Percentiles rank a stretch among this genome's conserved stretches.
phyloP scores from a whole-genome alignment of 2,113 vertebrate species.

The Osmerus mordax region DNA sequence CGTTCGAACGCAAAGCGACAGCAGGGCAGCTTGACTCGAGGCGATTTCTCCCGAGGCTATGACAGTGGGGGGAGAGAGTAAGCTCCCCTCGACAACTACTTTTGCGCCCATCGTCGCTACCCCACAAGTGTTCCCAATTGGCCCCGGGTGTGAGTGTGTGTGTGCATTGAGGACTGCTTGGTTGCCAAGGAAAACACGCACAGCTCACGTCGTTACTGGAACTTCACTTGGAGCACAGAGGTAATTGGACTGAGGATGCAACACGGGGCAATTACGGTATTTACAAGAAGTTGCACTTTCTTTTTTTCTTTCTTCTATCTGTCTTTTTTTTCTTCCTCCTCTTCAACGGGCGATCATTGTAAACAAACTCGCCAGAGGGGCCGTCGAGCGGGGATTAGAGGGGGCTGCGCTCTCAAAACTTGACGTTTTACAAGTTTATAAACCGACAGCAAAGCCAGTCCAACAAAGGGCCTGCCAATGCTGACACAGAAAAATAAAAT shows the following conservation, averaged over 20 bases:
- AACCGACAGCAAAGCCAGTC: conserved; percentile 40
- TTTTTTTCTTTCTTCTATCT: conserved; percentile 33
- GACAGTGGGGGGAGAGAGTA: conserved; percentile 58
- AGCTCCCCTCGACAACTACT: conserved; percentile 64
- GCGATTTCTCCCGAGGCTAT: conserved; percentile 81
- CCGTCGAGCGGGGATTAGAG: conserved; percentile 39
- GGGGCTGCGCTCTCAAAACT: conserved; percentile 39
- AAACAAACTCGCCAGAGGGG: conserved; percentile 54
- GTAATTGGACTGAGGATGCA: conserved; percentile 75
- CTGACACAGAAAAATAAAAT: conserved; percentile 11
- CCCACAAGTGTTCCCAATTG: conserved; percentile 88
- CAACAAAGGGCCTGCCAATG: conserved; percentile 26
- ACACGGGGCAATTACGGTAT: conserved; percentile 76
- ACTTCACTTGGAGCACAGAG: conserved; percentile 72
- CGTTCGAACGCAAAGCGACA: conserved; percentile 16
- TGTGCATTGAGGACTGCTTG: conserved; percentile 59
- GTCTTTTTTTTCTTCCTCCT: conserved; percentile 17
- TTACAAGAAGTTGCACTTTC: conserved; percentile 70
- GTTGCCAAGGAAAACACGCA: conserved; percentile 87
- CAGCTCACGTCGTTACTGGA: conserved; percentile 75
- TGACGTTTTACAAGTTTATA: conserved; percentile 46
- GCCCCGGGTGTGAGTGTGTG: conserved; percentile 59
- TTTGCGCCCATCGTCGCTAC: conserved; percentile 50
- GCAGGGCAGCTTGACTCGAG: conserved; percentile 27
- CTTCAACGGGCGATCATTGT: conserved; percentile 37